Evolutionary conservation across 64 coral and sea anemone species (phyloP).

Genomic region (Pachyseris speciosa): DNA sequence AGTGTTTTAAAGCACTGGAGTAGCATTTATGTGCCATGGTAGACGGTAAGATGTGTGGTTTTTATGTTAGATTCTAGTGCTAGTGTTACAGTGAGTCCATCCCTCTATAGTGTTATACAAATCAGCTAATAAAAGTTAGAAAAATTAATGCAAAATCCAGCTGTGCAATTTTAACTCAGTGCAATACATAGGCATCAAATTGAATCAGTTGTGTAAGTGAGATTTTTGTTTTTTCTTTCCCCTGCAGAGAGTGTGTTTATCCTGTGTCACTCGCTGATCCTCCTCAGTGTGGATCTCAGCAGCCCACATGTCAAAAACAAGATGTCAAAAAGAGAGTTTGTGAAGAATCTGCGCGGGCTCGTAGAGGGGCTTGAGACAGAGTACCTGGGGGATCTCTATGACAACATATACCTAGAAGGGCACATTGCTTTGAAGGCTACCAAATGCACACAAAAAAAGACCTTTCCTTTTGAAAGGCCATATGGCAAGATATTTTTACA

Average conservation of each 20-base stretch:
- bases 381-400: slow-evolving; percentile 94
- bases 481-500: slow-evolving; percentile 87
- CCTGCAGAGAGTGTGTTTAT: slow-evolving; percentile 93
- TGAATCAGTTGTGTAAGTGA: not conserved
- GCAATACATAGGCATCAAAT: too few species aligned
- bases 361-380: slow-evolving; percentile 71
- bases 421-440: slow-evolving; percentile 74
- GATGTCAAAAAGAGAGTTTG: slow-evolving; percentile 98
- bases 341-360: slow-evolving; percentile 93
- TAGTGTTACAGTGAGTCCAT: too few species aligned
- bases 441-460: slow-evolving; percentile 62
- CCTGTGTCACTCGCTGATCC: slow-evolving; percentile 91
- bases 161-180: too few species aligned
- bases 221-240: not conserved
- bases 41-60: too few species aligned
- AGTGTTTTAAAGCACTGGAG: too few species aligned
- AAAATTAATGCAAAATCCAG: too few species aligned
- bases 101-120: too few species aligned
- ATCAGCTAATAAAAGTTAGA: too few species aligned
- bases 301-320: slow-evolving; percentile 98
- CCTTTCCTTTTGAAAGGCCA: slow-evolving; percentile 81
- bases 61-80: too few species aligned
- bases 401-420: slow-evolving; percentile 86
- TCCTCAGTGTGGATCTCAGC: slow-evolving; percentile 95
- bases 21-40: too few species aligned